Base-by-base conservation (phyloP, 2,888 invertebrate species). In the Pristionchus exspectatus region DNA sequence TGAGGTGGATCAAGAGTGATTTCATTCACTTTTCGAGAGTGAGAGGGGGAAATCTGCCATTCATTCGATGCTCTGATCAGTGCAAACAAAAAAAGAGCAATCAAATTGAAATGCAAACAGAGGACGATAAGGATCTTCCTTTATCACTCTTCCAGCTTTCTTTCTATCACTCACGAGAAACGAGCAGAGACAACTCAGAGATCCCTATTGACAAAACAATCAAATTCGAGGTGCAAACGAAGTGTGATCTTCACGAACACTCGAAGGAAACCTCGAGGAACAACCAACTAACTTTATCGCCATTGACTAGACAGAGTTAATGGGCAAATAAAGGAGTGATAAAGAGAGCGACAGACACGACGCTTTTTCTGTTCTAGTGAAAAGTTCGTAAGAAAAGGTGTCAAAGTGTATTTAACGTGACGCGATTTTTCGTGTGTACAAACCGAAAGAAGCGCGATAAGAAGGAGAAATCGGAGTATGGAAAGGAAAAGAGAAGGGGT, bases 21-120 rank as follows among this genome's bases (percentile, higher is more conserved):
- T 14, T 12, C 33, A 21, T 18, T 81, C 50, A 16, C 77, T 10
- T 44, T 44, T 77, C 77, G 16, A 30, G 30, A 30, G 59, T 12
- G 69, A 30, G 69, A 7, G 74, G 38, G 10, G 24, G 74, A 21
- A 74, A 38, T 74, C 74, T 81, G 50, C 81, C 50, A 44, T 81
- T 81, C 81, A 81, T 54, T 72, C 69, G 69, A 38, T 38, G 38
- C 72, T 12, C 50, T 7, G n/a, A 50, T 81, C 50, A n/a, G 50
- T 7, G 50, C 81, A 81, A 81, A 81, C 81, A 81, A 81, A 81
- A 69, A 81, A 81, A 54, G 81, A 44, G 81, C 81, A 44, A 81
- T 81, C 81, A 54, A 81, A 81, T 81, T 81, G 81, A 81, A 81
- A 81, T 81, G 81, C 81, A 81, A 81, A 81, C 54, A 81, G 81